Conservation (phyloP, 2,888 invertebrate genomes). For the Tetanocera ferruginea region DNA sequence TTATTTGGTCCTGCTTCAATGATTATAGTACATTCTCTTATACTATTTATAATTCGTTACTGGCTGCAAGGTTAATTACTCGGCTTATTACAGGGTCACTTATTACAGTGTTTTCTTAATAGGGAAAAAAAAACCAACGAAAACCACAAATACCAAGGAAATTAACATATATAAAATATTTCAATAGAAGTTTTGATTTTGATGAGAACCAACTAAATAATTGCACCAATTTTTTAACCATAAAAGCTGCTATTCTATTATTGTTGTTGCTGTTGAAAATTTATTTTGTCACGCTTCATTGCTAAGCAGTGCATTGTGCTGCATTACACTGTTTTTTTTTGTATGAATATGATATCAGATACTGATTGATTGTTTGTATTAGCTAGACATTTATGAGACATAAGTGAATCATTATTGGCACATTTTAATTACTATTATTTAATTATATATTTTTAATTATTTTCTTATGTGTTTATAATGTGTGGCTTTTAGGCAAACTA, state of each 20-base stretch:
- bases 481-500: too few species aligned
- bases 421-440: neutral
- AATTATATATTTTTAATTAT: neutral
- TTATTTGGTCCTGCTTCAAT: constrained; percentile 42
- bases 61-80: constrained; percentile 33
- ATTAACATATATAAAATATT: constrained; percentile 49
- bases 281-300: constrained; percentile 54
- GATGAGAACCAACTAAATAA: neutral
- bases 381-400: neutral
- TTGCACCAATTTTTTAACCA: neutral
- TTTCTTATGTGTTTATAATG: too few species aligned
- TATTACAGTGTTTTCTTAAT: constrained; percentile 5
- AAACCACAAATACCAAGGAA: constrained; percentile 58
- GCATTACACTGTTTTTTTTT: constrained; percentile 18
- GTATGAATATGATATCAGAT: constrained; percentile 26
- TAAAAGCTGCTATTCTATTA: neutral
- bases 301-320: constrained; percentile 44
- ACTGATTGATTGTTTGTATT: constrained; percentile 5
- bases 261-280: neutral
- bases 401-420: neutral
- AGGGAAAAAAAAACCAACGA: neutral
- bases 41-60: constrained; percentile 5
- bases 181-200: neutral
- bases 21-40: constrained; percentile 38
- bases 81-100: constrained; percentile 22